phyloP scores from a whole-genome alignment of 2,113 vertebrate species.

The Passerina amoena region DNA sequence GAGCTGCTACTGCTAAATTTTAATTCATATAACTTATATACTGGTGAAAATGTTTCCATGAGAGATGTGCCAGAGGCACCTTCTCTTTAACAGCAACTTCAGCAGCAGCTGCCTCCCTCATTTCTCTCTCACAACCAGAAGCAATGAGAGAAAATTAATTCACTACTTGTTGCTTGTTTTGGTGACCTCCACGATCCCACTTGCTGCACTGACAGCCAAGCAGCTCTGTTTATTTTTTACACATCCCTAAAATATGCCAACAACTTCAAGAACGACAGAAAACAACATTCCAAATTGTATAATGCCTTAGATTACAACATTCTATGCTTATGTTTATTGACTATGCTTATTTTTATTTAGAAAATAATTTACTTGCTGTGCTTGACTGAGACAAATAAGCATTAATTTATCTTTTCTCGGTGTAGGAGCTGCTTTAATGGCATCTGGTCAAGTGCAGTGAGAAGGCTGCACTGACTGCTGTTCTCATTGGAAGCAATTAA shows the following conservation, averaged over 20 bases:
- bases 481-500: background rate
- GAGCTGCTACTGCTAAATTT: background rate
- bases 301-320: conserved; percentile 44
- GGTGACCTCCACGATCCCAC: background rate
- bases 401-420: conserved; percentile 47
- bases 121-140: background rate
- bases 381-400: conserved; percentile 55
- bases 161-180: background rate
- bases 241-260: background rate
- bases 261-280: conserved; percentile 57
- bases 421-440: conserved; percentile 17
- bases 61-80: background rate
- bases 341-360: conserved; percentile 61
- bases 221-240: conserved; percentile 16
- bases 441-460: conserved; percentile 45
- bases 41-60: background rate
- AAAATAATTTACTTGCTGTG: conserved; percentile 41
- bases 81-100: background rate
- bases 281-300: conserved; percentile 25
- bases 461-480: background rate
- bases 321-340: conserved; percentile 56
- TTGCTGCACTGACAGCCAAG: background rate
- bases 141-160: background rate
- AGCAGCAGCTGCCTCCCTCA: background rate
- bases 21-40: background rate